Evolutionary conservation across 2,113 vertebrate species (phyloP).

Genomic region (Alaudala cheleensis): DNA sequence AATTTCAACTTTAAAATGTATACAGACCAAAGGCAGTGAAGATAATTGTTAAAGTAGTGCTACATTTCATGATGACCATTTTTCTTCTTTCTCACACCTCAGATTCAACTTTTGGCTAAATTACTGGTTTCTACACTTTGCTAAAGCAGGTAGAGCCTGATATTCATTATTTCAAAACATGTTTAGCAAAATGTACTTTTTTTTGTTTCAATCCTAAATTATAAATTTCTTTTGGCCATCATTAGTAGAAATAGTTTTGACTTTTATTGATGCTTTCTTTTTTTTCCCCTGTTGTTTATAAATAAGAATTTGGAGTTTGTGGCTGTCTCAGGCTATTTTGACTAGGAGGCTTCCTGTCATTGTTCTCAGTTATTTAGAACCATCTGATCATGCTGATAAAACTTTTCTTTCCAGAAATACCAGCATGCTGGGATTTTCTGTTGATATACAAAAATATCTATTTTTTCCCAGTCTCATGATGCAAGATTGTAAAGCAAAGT

Average conservation of each 20-base stretch:
- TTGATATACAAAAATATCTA: background rate
- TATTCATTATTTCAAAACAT: background rate
- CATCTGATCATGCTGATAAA: background rate
- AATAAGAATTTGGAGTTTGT: background rate
- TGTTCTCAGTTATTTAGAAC: background rate
- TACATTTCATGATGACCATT: background rate
- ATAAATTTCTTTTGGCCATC: background rate
- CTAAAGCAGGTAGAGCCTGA: background rate
- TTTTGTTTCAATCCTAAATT: background rate
- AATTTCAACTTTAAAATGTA: background rate
- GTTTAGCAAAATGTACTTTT: background rate
- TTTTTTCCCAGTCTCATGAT: background rate
- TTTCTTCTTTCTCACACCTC: background rate
- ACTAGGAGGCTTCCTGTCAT: background rate
- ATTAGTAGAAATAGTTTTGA: background rate
- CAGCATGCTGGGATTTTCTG: background rate
- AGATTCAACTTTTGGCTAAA: background rate
- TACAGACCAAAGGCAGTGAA: background rate
- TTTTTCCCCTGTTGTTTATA: background rate
- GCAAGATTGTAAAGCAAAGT: slow-evolving; percentile 2
- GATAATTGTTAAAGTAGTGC: background rate
- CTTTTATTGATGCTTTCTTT: background rate
- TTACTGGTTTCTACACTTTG: background rate
- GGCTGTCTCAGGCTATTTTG: background rate
- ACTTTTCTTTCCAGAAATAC: background rate